phyloP scores from a whole-genome alignment of 2,888 invertebrate genomes.

The Quadriops clusia region DNA sequence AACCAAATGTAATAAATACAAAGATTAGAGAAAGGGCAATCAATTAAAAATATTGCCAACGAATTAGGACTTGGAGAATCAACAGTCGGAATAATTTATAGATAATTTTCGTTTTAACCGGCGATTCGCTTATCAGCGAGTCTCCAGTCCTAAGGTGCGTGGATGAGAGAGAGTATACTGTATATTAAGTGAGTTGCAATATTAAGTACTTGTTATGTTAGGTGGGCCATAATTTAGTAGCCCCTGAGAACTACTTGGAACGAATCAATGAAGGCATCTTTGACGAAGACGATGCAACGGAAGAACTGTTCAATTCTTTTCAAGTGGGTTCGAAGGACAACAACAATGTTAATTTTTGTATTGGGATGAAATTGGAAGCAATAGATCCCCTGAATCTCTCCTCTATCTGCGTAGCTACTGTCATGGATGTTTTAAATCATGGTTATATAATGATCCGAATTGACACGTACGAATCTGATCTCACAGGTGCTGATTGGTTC shows the following conservation, averaged over 20 bases:
- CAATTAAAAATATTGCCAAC: no score
- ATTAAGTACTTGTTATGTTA: no score
- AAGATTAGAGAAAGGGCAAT: no score
- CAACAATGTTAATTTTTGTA: constrained; percentile 45
- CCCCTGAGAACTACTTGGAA: constrained; percentile 66
- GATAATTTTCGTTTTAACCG: no score
- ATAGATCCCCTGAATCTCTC: constrained; percentile 93
- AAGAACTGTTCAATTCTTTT: constrained; percentile 58
- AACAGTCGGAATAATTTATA: no score
- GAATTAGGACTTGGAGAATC: no score
- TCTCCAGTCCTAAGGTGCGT: no score
- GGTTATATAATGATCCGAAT: constrained; percentile 95
- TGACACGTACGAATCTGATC: constrained; percentile 82
- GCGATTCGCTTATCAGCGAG: no score
- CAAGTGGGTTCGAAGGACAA: constrained; percentile 35
- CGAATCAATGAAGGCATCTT: constrained; percentile 59
- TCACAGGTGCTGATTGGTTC: constrained; percentile 84
- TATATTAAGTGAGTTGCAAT: no score
- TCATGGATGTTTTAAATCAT: constrained; percentile 83
- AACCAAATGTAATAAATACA: no score
- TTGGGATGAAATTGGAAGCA: constrained; percentile 93
- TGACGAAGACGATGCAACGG: constrained; percentile 67
- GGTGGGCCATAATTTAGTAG: constrained; percentile 80
- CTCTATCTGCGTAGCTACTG: constrained; percentile 89
- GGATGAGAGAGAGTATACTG: no score